Percentiles rank a stretch among this genome's conserved stretches.
These are phyloP conservation scores for Vipera latastei DNA, from an alignment of 2,797 vertebrate genomes.

Conservation along the genomic window DNA sequence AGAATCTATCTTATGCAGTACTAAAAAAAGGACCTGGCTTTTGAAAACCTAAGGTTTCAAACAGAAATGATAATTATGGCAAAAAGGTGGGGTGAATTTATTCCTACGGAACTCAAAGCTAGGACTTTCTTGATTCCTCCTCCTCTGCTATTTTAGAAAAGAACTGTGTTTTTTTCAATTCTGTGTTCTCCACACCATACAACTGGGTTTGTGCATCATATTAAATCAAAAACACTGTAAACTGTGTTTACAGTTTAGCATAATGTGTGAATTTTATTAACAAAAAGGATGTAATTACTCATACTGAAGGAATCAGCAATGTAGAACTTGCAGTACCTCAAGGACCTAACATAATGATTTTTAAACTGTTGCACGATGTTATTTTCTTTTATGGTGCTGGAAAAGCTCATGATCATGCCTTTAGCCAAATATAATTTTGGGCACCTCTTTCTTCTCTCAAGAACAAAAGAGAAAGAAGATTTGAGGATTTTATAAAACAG, in stretches of 20 bases:
- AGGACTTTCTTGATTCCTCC: neutral
- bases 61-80: neutral
- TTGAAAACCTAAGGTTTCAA: neutral
- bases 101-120: neutral
- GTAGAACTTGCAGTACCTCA: neutral
- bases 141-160: neutral
- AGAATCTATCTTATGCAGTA: neutral
- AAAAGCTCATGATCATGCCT: neutral
- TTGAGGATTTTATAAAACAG: constrained; percentile 43
- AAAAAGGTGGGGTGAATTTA: neutral
- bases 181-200: neutral
- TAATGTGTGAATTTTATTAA: neutral
- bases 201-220: neutral
- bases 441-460: neutral
- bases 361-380: neutral
- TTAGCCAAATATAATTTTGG: neutral
- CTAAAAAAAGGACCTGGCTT: neutral
- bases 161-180: neutral
- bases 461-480: constrained; percentile 36
- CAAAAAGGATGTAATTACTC: neutral
- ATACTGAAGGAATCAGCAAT: neutral
- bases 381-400: neutral
- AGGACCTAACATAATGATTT: neutral
- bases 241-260: neutral
- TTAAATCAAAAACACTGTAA: neutral